A percentile compares a stretch with the other conserved stretches of the same genome.
Evolutionary conservation across 2,113 vertebrate species (phyloP).

Genomic region (Tonatia bakeri): DNA sequence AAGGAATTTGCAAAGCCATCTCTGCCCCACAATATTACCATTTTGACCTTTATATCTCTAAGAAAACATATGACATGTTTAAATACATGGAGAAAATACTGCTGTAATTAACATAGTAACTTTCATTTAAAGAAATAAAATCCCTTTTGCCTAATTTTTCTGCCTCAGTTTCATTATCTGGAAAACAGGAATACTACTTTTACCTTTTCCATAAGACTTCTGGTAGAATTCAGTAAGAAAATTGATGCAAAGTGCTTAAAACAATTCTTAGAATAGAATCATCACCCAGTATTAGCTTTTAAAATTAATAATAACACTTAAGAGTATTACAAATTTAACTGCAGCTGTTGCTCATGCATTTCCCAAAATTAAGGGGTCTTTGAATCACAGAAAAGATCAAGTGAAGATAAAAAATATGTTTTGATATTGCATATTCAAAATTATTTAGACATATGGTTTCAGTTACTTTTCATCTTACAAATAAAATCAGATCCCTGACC

Average conservation of each 20-base stretch:
- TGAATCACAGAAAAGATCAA: background rate
- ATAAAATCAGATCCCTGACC: background rate
- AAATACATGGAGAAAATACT: background rate
- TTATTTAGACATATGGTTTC: background rate
- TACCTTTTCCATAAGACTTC: background rate
- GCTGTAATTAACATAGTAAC: background rate
- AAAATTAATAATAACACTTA: background rate
- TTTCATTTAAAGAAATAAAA: background rate
- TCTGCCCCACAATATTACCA: background rate
- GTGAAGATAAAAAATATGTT: background rate
- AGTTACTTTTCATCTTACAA: background rate
- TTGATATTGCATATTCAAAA: background rate
- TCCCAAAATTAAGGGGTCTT: background rate
- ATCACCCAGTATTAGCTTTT: background rate
- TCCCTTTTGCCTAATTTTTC: background rate
- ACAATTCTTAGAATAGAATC: background rate
- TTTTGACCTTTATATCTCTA: background rate
- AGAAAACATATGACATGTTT: background rate
- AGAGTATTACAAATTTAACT: background rate
- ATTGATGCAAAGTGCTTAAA: background rate
- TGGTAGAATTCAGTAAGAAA: background rate
- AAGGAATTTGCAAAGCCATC: background rate
- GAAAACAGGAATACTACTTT: background rate
- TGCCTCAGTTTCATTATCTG: background rate
- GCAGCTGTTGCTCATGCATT: background rate